These are phyloP conservation scores for Ridgeia piscesae DNA, from an alignment of 1,140 invertebrate species.

Conservation along the genomic window DNA sequence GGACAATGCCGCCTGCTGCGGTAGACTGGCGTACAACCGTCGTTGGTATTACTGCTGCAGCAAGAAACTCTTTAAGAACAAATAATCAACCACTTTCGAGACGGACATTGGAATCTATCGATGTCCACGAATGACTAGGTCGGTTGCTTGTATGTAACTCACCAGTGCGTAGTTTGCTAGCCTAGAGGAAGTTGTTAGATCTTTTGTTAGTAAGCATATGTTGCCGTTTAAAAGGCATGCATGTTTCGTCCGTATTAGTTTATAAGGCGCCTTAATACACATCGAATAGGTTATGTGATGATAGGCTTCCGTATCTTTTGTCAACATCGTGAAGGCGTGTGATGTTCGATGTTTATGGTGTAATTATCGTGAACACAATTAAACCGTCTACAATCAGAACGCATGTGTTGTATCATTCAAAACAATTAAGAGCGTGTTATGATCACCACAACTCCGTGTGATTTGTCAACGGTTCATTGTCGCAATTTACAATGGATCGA, in stretches of 20 bases:
- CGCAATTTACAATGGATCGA: too few relatives aligned
- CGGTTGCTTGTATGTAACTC: background rate
- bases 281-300: too few relatives aligned
- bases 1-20: background rate
- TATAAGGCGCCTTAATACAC: too few relatives aligned
- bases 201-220: background rate
- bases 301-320: too few relatives aligned
- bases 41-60: background rate
- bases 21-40: background rate
- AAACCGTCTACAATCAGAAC: background rate
- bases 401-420: background rate
- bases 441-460: too few relatives aligned
- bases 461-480: too few relatives aligned
- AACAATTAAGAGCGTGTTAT: too few relatives aligned
- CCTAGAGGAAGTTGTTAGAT: background rate
- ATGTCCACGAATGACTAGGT: background rate
- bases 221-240: too few relatives aligned
- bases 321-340: too few relatives aligned
- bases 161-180: background rate
- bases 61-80: background rate
- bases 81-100: background rate
- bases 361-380: background rate
- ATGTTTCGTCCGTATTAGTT: too few relatives aligned
- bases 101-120: background rate
- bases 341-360: background rate